Conservation (phyloP, 2,113 vertebrate species). For the Microcebus jonahi region DNA sequence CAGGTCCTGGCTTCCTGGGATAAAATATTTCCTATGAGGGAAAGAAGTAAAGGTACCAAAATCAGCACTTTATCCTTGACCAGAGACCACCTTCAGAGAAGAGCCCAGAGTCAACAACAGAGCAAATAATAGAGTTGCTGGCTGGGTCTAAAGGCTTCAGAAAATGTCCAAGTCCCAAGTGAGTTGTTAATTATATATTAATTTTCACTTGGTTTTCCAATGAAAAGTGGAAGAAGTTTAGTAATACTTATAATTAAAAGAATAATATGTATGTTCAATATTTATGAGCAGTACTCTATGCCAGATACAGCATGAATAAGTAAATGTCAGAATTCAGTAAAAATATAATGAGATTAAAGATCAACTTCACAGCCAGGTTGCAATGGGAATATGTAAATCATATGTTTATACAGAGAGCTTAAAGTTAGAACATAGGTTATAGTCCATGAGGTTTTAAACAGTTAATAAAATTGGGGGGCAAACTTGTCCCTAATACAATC, state of each 20-base stretch:
- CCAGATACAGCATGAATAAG: neutral
- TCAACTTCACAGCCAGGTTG: neutral
- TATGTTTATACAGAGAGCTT: neutral
- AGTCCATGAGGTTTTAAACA: neutral
- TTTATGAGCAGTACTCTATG: neutral
- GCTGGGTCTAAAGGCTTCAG: neutral
- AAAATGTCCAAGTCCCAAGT: conserved; percentile 8
- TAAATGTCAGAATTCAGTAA: neutral
- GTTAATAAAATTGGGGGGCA: neutral
- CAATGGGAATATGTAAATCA: neutral
- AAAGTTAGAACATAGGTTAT: neutral
- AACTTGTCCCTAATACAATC: neutral
- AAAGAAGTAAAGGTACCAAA: neutral
- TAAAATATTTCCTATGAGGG: neutral
- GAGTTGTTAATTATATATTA: neutral
- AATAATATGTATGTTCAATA: neutral
- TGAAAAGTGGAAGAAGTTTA: neutral
- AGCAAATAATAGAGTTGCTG: neutral
- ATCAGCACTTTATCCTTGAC: neutral
- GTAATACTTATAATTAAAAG: neutral
- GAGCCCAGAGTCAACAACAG: neutral
- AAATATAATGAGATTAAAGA: neutral
- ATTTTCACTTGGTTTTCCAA: neutral
- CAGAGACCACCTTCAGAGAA: neutral
- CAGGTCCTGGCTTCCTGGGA: neutral